Conservation (phyloP, 2,888 invertebrate species). For the Pseudolycoriella hygida region DNA sequence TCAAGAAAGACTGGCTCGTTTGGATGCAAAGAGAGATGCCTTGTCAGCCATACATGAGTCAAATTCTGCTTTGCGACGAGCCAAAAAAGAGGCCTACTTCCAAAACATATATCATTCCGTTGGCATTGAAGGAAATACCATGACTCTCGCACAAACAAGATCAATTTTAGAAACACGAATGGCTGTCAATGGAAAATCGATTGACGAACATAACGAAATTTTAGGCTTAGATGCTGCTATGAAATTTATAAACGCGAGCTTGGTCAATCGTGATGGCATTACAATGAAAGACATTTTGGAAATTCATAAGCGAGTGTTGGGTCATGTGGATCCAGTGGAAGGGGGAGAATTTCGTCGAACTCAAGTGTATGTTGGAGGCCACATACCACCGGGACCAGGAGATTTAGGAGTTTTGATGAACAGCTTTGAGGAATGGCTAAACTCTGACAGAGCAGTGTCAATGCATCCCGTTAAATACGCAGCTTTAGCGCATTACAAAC, state of each 20-base stretch:
- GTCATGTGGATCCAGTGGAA: constrained; percentile 85
- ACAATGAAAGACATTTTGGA: constrained; percentile 75
- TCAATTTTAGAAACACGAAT: constrained; percentile 80
- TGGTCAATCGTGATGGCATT: constrained; percentile 56
- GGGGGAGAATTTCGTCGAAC: constrained; percentile 77
- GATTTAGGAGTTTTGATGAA: constrained; percentile 68
- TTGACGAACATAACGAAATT: constrained; percentile 94
- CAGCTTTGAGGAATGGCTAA: constrained; percentile 83
- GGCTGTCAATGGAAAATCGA: constrained; percentile 76
- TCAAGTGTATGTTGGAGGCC: constrained; percentile 91
- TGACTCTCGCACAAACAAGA: constrained; percentile 82
- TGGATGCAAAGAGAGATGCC: constrained; percentile 69
- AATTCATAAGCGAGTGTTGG: constrained; percentile 82
- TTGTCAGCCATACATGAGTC: constrained; percentile 65
- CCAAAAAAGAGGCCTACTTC: constrained; percentile 90
- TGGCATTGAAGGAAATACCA: constrained; percentile 94
- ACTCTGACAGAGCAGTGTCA: constrained; percentile 67
- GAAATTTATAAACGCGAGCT: constrained; percentile 74
- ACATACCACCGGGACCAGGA: constrained; percentile 76
- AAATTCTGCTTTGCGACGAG: constrained; percentile 62
- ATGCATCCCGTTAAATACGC: constrained; percentile 86
- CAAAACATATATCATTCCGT: constrained; percentile 94
- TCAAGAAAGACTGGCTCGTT: constrained; percentile 33
- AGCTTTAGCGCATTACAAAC: constrained; percentile 89
- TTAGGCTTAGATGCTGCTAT: constrained; percentile 86